Base-by-base conservation (phyloP, 1,140 invertebrate genomes). In the Drosophila azteca region DNA sequence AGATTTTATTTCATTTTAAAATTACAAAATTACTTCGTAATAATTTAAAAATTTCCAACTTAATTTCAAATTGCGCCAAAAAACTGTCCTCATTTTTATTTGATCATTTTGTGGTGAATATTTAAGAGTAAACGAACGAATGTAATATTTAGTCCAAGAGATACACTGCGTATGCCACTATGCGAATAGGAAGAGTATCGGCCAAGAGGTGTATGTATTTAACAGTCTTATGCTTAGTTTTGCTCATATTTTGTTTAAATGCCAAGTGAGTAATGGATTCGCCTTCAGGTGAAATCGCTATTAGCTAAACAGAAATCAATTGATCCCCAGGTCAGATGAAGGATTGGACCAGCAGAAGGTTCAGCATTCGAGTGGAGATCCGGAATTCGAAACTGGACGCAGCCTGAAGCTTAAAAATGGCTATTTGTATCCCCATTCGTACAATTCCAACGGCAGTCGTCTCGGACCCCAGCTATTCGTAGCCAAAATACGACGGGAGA, bases 401-500 rank as follows among this genome's bases (percentile, higher is more conserved):
- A 31, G 29, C 7, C 29, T 2, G 29, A 31, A 31, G 29, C 29
- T 31, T 1, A 31, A 31, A 7, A 7, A 31, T 31, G 29, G 29
- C 7, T 7, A 2, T 8, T 31, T 31, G 8, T 31, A 31, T 31
- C 29, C 24, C 24, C 24, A 26, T 4, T 5, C 0, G 24, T 0
- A 24, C 5, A 26, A 5, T 3, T 4, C 24, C 24, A 0, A 1
- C 24, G 24, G 3, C 24, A 5, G 24, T 26, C 24, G 24, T 0
- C 24, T 26, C 4, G 3, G 5, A 5, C 46, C 76, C 7, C 77
- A 74, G n/a, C 44, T 61, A 8, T 79, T 24, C 63, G 71, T 77
- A 2, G 79, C 91, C 0, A 84, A 88, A 31, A 57, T 93, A 24
- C 92, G 92, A 49, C 93, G 93, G n/a, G 85, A 92, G 43, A 90